Evolutionary conservation across 2,797 vertebrate species (phyloP), one percentile per base, ranked within the genome.

Genomic region (Acrossocheilus fasciatus): DNA sequence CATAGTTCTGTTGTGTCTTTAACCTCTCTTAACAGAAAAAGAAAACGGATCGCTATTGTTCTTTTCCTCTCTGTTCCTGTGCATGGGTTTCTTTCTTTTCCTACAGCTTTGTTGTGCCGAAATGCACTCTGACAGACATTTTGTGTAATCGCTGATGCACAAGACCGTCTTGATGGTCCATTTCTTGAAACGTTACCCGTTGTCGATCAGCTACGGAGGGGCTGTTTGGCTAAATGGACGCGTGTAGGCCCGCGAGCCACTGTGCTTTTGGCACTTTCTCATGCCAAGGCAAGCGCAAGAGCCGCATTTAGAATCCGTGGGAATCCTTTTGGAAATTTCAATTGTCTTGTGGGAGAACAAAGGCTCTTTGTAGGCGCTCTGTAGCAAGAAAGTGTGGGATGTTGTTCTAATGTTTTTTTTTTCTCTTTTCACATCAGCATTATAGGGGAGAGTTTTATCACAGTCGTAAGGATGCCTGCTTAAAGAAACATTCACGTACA

Each of bases 341-440:
- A 92, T 93, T 91, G 91, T 94, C 89, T 93, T 88, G 87, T 88
- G 86, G 47, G 88, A 91, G 93, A 93, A 93, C 91, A 94, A 93
- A 92, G 91, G 88, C 45, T 57, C 89, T 94, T 92, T 94, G 91
- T 93, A 90, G 90, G 91, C 87, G 4, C 86, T 66, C 80, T 82
- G 68, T 82, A 78, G 74, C 77, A 57, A 76, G 47, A 87, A 85
- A 57, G 76, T 85, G 89, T 90, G 83, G 86, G 87, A 86, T 82
- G 83, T 76, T 89, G 45, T 89, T 79, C 39, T 80, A 74, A 54
- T 66, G 47, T 75, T 74, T 68, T 69, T 78, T 36, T 36, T 59
- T 69, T 7, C 15, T 39, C 54, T 76, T 41, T 79, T 72, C 41
- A 78, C 64, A 54, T 79, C 45, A 54, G 78, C 72, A 81, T 64